Percentiles rank a stretch among this genome's conserved stretches.
Evolutionary conservation across 2,113 vertebrate genomes (phyloP).

Genomic region (Cheirogaleus medius): DNA sequence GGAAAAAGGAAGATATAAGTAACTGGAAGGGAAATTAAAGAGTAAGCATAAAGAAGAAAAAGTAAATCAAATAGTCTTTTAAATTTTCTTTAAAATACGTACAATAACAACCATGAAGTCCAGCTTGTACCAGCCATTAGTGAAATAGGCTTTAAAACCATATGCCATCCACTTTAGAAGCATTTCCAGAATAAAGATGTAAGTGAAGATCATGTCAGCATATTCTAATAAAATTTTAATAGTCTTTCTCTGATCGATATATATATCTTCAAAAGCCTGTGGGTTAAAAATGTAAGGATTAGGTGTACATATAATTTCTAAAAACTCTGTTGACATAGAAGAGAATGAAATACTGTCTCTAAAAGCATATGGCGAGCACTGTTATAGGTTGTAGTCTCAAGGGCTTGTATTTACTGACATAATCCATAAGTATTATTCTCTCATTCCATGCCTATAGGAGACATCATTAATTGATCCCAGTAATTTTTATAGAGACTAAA

Average conservation of each 20-base stretch:
- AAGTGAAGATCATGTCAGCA: slow-evolving; percentile 97
- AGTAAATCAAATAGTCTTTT: background rate
- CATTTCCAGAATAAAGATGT: slow-evolving; percentile 98
- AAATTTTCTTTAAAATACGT: slow-evolving; percentile 81
- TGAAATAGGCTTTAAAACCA: slow-evolving; percentile 96
- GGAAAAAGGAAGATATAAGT: background rate
- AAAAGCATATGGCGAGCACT: background rate
- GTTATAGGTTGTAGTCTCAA: background rate
- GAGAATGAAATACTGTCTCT: background rate
- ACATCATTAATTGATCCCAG: background rate
- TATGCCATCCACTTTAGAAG: slow-evolving; percentile 98
- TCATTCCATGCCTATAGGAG: background rate
- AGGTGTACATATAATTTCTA: background rate
- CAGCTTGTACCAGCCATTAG: slow-evolving; percentile 97
- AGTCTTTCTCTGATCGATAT: slow-evolving; percentile 90
- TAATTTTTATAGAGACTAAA: background rate
- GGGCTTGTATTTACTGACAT: background rate
- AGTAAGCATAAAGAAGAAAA: background rate
- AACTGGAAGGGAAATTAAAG: background rate
- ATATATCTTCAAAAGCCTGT: slow-evolving; percentile 97
- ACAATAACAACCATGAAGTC: slow-evolving; percentile 98
- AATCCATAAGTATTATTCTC: background rate
- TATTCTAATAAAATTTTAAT: slow-evolving; percentile 93
- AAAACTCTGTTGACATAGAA: background rate
- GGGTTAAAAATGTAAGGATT: slow-evolving; percentile 5